A percentile compares a stretch with the other conserved stretches of the same genome.
Conservation (phyloP, 2,113 vertebrate species). For the Megaptera novaeangliae region DNA sequence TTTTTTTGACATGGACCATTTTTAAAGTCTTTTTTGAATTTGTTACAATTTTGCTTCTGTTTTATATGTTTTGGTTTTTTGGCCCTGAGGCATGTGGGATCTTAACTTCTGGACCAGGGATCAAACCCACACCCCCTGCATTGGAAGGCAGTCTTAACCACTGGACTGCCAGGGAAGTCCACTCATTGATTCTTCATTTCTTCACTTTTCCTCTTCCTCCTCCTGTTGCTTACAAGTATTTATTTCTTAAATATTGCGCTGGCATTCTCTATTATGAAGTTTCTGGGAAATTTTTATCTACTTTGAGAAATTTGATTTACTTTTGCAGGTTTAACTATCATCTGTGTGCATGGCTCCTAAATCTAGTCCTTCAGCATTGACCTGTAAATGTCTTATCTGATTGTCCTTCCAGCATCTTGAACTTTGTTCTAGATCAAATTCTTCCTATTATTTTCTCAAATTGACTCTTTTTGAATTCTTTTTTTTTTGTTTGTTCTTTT, state of each 20-base stretch:
- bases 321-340: not conserved
- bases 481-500: not conserved
- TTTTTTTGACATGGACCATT: too few relatives aligned
- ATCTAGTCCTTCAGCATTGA: not conserved
- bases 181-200: not conserved
- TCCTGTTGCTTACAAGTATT: not conserved
- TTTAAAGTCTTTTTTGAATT: too few relatives aligned
- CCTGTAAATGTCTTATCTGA: not conserved
- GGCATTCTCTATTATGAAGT: not conserved
- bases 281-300: not conserved
- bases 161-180: too few relatives aligned
- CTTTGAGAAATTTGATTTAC: not conserved
- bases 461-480: not conserved
- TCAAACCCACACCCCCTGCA: too few relatives aligned
- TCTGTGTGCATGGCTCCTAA: not conserved
- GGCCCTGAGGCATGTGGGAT: too few relatives aligned
- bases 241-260: not conserved
- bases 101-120: too few relatives aligned
- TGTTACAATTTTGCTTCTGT: too few relatives aligned
- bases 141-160: too few relatives aligned
- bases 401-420: not conserved
- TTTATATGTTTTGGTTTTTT: too few relatives aligned
- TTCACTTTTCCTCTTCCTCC: not conserved
- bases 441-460: not conserved
- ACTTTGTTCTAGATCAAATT: not conserved